Evolutionary conservation across 2,888 invertebrate genomes (phyloP), one percentile per base, ranked within the genome.

Genomic region (Acleris cristana): DNA sequence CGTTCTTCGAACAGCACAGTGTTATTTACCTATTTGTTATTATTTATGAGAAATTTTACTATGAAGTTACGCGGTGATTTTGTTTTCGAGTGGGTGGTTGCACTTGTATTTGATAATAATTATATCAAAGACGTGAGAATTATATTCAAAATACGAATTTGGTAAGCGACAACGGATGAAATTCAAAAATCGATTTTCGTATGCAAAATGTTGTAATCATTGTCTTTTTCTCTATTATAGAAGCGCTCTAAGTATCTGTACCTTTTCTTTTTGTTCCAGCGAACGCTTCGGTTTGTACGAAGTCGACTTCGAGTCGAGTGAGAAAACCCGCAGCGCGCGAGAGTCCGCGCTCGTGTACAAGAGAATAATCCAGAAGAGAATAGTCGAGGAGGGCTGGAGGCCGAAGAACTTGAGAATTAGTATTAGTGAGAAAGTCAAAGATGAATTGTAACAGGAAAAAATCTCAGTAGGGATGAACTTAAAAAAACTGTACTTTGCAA

Each of bases 251-350:
- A 1, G n/a, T 7, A 48, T 48, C 2, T 48, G 3, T 2, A 8
- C 0, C 2, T 5, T 16, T 16, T n/a, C 16, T 48, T n/a, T 48
- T 16, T 48, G n/a, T 82, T 83, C 3, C 79, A 92, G 91, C 21
- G 94, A 94, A 79, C 93, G 94, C 67, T 96, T 96, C 77, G 96
- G 96, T 0, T 81, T 96, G 0, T 95, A 95, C 77, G 93, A 94
- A 70, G 95, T 96, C 2, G 94, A 96, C 77, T 96, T 95, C 74
- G 90, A 87, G 0, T 94, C 94, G 19, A 93, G 94, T 0, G 81
- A 93, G 1, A 94, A 94, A 70, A 93, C 92, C 0, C 89, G 96
- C 58, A 94, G 93, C 0, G 93, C 95, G 0, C 94, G 96, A 70
- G 84, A 93, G 3, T 96, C 96, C 0, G 94, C 94, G 0, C 78